Conservation (phyloP, 2,113 vertebrate genomes). For the Cyprichromis sp. region DNA sequence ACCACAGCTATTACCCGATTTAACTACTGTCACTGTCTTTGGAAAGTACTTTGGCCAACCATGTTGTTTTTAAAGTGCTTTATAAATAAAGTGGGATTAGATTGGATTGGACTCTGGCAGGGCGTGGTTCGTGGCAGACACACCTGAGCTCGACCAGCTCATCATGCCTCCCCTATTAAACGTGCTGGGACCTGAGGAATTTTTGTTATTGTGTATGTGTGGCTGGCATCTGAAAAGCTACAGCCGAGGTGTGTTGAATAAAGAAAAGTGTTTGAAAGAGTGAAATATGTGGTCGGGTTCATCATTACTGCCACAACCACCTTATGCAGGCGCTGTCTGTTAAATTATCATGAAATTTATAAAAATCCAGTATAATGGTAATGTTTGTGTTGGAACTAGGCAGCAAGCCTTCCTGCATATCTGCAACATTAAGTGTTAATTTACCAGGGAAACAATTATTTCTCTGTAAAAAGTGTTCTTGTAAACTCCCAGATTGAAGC, state of each 20-base stretch:
- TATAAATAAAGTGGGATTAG: background rate
- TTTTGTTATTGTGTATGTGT: background rate
- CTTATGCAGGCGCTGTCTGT: background rate
- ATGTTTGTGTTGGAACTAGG: background rate
- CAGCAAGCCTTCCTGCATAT: background rate
- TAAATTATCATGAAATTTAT: background rate
- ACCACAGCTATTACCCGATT: background rate
- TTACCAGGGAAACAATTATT: background rate
- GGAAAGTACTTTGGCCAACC: background rate
- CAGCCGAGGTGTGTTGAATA: background rate
- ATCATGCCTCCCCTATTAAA: background rate
- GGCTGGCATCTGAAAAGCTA: background rate
- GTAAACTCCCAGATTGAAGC: background rate
- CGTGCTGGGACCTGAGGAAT: background rate
- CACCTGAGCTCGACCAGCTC: background rate
- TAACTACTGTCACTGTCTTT: background rate
- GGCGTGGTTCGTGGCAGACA: background rate
- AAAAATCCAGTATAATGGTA: background rate
- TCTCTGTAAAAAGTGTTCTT: background rate
- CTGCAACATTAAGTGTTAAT: background rate
- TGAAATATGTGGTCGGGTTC: background rate
- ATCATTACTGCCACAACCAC: background rate
- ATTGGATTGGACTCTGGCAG: background rate
- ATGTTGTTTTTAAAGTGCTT: background rate
- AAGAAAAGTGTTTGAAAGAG: background rate